phyloP scores from a whole-genome alignment of 2,888 invertebrate species.

The Schizotus pectinicornis region DNA sequence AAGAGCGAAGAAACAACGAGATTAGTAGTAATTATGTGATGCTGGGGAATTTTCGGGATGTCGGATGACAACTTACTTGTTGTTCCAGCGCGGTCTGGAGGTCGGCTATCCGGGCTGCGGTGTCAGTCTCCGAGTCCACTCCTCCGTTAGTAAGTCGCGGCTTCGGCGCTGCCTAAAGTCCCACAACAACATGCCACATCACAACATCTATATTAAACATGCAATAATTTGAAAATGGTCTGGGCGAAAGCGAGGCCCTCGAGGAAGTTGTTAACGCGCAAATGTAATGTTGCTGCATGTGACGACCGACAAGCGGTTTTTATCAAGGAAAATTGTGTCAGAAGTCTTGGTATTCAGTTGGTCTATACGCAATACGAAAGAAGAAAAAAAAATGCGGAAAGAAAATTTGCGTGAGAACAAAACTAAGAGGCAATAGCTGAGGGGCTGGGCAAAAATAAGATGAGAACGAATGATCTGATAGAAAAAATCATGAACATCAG shows the following conservation, averaged over 20 bases:
- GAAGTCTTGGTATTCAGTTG: too few relatives aligned
- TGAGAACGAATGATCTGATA: too few relatives aligned
- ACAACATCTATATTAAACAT: constrained; percentile 51
- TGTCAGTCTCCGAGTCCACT: constrained; percentile 57
- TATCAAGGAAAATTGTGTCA: too few relatives aligned
- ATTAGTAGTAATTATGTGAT: constrained; percentile 9
- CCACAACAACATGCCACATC: constrained; percentile 59
- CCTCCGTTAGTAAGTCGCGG: constrained; percentile 66
- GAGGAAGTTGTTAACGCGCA: not conserved
- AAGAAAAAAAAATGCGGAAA: too few relatives aligned
- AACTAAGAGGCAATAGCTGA: too few relatives aligned
- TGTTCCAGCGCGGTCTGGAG: constrained; percentile 86
- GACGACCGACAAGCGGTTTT: too few relatives aligned
- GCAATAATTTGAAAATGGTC: constrained; percentile 22
- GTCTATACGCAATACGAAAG: too few relatives aligned
- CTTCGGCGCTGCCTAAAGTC: constrained; percentile 55
- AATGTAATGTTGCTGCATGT: too few relatives aligned
- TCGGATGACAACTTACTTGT: constrained; percentile 67
- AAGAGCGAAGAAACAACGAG: not conserved
- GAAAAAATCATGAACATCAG: too few relatives aligned
- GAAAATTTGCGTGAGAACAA: too few relatives aligned
- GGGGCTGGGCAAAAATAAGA: too few relatives aligned
- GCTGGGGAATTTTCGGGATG: not conserved
- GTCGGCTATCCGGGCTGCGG: constrained; percentile 73
- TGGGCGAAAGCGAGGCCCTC: not conserved